Evolutionary conservation across 1,140 invertebrate species (phyloP), one percentile per base, ranked within the genome.

Genomic region (Halesus radiatus): DNA sequence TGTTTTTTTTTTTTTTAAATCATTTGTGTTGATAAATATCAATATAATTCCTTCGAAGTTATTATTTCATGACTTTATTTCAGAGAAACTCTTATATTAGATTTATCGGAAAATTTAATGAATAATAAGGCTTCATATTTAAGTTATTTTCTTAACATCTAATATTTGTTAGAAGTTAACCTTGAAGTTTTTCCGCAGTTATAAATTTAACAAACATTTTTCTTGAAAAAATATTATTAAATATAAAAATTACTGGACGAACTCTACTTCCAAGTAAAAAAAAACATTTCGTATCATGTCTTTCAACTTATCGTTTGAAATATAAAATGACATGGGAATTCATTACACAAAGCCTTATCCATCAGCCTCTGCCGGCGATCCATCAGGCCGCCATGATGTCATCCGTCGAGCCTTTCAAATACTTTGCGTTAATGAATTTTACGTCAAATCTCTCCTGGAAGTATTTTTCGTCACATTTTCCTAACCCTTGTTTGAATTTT

Each of bases 351-450:
- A n/a, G 60, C 26, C 26, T 16, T 26, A 23, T 29, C 22, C 26
- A 29, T 64, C 26, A 26, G 6, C 56, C 50, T 22, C 26, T 32
- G 16, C 50, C 6, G 26, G 76, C 6, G n/a, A 78, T 78, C 76
- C 76, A 78, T 78, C 76, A 78, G 16, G 68, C 73, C 52, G 23
- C 32, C 66, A 77, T 75, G 74, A 70, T 79, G 81, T 83, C 79
- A 83, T 74, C 82, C 78, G 82, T 83, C 79, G 54, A 77, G 76
- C 50, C 76, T 81, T 80, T 83, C 82, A 83, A 83, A 81, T 83
- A 81, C 82, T 83, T 80, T 80, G 37, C 79, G 82, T 62, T 83
- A 83, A 83, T 83, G 79, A 83, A 83, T 83, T 83, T 81, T 58
- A 76, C 82, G 81, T 83, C 81, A 83, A 80, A 83, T 79, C 81